phyloP scores from a whole-genome alignment of 2,113 vertebrate species.

The Miniopterus natalensis region DNA sequence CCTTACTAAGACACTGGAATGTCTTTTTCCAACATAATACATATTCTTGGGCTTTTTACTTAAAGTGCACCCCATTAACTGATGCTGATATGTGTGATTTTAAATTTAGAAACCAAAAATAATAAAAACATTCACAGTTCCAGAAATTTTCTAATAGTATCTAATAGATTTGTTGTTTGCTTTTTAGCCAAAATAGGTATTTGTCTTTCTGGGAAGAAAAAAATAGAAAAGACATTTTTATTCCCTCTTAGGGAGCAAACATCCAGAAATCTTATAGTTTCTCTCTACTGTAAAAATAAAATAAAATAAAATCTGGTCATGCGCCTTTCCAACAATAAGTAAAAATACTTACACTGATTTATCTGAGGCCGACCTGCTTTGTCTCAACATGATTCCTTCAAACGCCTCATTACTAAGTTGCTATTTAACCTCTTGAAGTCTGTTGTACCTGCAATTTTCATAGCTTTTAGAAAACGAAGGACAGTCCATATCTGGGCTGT shows the following conservation, averaged over 20 bases:
- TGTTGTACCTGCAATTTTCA: constrained; percentile 69
- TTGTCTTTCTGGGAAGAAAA: neutral
- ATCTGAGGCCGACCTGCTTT: constrained; percentile 57
- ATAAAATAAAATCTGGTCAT: neutral
- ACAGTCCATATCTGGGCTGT: neutral
- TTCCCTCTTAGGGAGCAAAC: neutral
- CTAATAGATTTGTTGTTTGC: neutral
- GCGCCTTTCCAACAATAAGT: constrained; percentile 45
- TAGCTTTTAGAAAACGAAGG: constrained; percentile 56
- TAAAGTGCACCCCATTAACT: neutral
- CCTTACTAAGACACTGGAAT: neutral
- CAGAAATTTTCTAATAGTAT: neutral
- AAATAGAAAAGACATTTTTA: neutral
- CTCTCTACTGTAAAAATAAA: constrained; percentile 17
- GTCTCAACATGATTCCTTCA: constrained; percentile 60
- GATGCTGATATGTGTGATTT: neutral
- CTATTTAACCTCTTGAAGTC: constrained; percentile 50
- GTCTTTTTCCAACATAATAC: neutral
- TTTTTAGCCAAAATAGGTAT: constrained; percentile 31
- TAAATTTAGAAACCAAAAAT: constrained; percentile 27
- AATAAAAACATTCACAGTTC: constrained; percentile 3
- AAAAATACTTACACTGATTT: constrained; percentile 70
- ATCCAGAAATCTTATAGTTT: constrained; percentile 20
- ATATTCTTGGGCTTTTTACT: constrained; percentile 18
- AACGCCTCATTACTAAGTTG: constrained; percentile 74